Conservation (phyloP, 2,113 vertebrate species). For the Ciconia stormi region DNA sequence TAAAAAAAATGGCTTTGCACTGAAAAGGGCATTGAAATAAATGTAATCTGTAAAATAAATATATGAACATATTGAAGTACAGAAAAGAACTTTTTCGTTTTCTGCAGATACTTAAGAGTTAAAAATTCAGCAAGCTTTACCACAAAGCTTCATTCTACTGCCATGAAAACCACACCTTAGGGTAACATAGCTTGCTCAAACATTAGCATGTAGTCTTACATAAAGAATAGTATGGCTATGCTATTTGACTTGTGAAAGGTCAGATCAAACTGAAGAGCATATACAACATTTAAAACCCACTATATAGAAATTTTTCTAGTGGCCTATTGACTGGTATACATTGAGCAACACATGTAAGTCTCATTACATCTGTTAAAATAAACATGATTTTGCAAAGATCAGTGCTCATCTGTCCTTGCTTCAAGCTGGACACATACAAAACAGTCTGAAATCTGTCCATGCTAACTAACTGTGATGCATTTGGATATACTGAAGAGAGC, state of each 20-base stretch:
- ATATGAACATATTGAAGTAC: neutral
- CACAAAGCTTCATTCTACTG: neutral
- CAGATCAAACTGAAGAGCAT: neutral
- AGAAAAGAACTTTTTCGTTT: neutral
- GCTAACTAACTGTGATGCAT: neutral
- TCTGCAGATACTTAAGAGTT: neutral
- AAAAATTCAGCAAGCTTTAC: neutral
- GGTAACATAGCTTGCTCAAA: neutral
- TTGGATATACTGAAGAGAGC: neutral
- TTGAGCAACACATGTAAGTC: neutral
- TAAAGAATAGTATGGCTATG: neutral
- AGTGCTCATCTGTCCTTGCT: neutral
- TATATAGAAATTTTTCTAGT: neutral
- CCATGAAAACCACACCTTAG: neutral
- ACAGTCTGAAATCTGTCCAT: neutral
- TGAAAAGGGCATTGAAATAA: no score
- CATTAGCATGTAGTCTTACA: neutral
- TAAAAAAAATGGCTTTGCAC: no score
- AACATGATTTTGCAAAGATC: neutral
- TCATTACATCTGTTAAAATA: neutral
- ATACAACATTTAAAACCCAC: neutral
- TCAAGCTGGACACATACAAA: neutral
- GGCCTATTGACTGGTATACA: neutral
- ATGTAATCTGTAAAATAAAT: constrained; percentile 83
- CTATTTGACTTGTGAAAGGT: neutral